A percentile compares a stretch with the other conserved stretches of the same genome.
Conservation (phyloP, 1,140 invertebrate species). For the Heliconius melpomene region DNA sequence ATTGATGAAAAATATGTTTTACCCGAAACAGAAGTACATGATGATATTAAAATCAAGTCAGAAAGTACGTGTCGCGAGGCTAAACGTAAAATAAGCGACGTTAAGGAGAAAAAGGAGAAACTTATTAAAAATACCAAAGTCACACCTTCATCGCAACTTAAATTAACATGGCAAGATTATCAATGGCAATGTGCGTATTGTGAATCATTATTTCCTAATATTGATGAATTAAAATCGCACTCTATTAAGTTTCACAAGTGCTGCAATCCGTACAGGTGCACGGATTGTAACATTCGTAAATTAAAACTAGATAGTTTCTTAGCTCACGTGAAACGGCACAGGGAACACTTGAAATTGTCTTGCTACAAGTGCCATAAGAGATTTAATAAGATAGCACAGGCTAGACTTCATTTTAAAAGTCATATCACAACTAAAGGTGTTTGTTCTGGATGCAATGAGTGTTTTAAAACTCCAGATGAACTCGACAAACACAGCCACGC, state of each 20-base stretch:
- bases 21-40: constrained; percentile 14
- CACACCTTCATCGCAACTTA: constrained; percentile 33
- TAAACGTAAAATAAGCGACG: neutral
- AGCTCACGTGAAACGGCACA: constrained; percentile 46
- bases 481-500: constrained; percentile 38
- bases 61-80: constrained; percentile 16
- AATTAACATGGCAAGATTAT: constrained; percentile 58
- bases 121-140: constrained; percentile 20
- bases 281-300: constrained; percentile 49
- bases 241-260: constrained; percentile 49
- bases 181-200: constrained; percentile 62
- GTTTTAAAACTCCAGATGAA: constrained; percentile 38
- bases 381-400: constrained; percentile 34
- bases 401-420: constrained; percentile 32
- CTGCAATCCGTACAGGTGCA: constrained; percentile 58
- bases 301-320: constrained; percentile 45
- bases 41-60: constrained; percentile 27
- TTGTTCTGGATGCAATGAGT: constrained; percentile 45
- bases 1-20: constrained; percentile 25
- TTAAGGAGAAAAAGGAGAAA: constrained; percentile 23
- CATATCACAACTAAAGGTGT: constrained; percentile 35
- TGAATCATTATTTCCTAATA: constrained; percentile 55
- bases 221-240: constrained; percentile 53
- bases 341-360: constrained; percentile 43
- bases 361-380: constrained; percentile 46